Evolutionary conservation across 2,113 vertebrate species (phyloP), one percentile per base, ranked within the genome.

Genomic region (Tragelaphus buxtoni): DNA sequence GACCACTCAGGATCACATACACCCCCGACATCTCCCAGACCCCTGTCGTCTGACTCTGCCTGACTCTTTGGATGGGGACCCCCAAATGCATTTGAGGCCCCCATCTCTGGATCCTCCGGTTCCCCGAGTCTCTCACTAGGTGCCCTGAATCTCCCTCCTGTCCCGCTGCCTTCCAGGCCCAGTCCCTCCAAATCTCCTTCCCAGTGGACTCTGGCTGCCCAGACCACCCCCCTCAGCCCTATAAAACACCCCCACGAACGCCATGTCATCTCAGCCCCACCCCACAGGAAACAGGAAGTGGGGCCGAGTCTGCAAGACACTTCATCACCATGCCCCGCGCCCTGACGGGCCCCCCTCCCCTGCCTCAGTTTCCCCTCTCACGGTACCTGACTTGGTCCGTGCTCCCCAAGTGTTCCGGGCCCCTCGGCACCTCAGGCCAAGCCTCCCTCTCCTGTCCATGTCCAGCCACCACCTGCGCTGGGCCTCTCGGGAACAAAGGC

Each of bases 391-490:
- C 94, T 88, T 88, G 81, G 87, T 77, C 84, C 32, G 65, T 72
- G 92, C 81, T 95, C 76, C 97, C 97, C 96, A 55, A 89, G 95
- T 28, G 74, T 76, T 95, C 94, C 51, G 80, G 92, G 80, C 79
- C 92, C 96, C 96, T 95, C 9, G 86, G 72, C 24, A 35, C 76
- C 97, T 94, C 56, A 65, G 95, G 88, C 87, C 95, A 96, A 84
- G 97, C 96, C 74, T 97, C 95, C 92, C 94, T 53, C n/a, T 95
- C 76, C 90, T 65, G 76, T 69, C 94, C 98, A 98, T 98, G 95
- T 63, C 96, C 92, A 13, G 96, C 80, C 51, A 61, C 74, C 97
- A 93, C 89, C 94, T 89, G 97, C 2, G 0, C 88, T 6, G 83
- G 96, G 91, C 94, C 97, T 98, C 82, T 77, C n/a, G 30, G 82